Evolutionary conservation across 2,888 invertebrate species (phyloP), one percentile per base, ranked within the genome.

Genomic region (Cryptocheilus praepositus): DNA sequence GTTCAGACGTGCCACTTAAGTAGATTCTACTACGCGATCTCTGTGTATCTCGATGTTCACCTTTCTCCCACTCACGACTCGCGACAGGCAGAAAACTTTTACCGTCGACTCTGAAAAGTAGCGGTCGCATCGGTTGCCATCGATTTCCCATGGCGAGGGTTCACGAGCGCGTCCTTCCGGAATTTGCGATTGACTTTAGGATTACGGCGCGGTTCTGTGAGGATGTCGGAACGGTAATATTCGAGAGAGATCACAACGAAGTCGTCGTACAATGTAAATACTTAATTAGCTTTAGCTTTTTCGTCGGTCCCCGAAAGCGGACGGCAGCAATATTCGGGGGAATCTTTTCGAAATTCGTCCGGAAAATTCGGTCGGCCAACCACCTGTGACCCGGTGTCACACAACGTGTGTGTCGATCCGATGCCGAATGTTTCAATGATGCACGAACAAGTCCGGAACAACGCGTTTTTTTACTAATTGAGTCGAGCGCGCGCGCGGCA

Each of bases 11-110:
- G 58, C 55, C 59, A 22, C 46, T 19, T 19, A 67, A 74, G 75
- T 73, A 76, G 70, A 76, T 77, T 77, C 49, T 71, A 77, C 76
- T 71, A 76, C 73, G 70, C 71, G 64, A 71, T 75, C 67, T 70
- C 71, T 65, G 70, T 77, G 79, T 82, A 84, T 80, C 36, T 83
- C 77, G 78, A 74, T 83, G 83, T 84, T 84, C 49, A 16, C 49
- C 49, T 49, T 18, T 49, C 16, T 49, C 49, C 49, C n/a, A 5
- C 49, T 16, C 18, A 49, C 49, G 49, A 49, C 18, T 16, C 22
- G 19, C 11, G 57, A 21, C 43, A 44, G 58, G 65, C 56, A 49
- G 52, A 63, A 36, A 36, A 11, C 13, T 36, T 36, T 36, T 11
- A 7, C 13, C 36, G 36, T 36, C 36, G 36, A 7, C 36, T 36